phyloP scores from a whole-genome alignment of 1,140 invertebrate genomes.

The Coptotermes formosanus region DNA sequence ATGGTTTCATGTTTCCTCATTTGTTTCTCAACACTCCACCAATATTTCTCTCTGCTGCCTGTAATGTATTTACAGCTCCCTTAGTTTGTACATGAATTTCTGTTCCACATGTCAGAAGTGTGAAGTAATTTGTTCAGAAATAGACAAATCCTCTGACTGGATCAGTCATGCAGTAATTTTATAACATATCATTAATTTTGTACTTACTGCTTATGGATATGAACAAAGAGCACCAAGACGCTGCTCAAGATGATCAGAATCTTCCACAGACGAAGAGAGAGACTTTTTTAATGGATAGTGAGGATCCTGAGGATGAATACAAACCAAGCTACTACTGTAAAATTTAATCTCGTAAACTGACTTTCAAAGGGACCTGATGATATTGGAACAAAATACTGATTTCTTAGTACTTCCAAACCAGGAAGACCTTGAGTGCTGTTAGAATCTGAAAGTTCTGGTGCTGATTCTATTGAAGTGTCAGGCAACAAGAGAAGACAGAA shows the following conservation, averaged over 20 bases:
- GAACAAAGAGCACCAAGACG: conserved; percentile 42
- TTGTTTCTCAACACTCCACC: no score
- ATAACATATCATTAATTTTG: background rate
- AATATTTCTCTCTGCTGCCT: background rate
- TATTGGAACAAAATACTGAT: background rate
- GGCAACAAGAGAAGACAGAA: conserved; percentile 39
- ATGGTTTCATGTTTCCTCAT: no score
- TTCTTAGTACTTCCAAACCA: conserved; percentile 36
- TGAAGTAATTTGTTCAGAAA: no score
- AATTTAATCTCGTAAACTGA: background rate
- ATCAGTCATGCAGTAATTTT: no score
- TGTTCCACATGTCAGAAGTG: no score
- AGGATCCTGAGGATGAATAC: conserved; percentile 55
- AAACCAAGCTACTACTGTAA: conserved; percentile 47
- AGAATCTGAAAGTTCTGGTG: conserved; percentile 44
- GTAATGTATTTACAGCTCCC: background rate
- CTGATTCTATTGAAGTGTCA: conserved; percentile 45
- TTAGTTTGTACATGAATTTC: no score
- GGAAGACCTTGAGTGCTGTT: conserved; percentile 41
- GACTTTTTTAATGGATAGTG: conserved; percentile 40
- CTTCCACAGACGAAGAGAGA: conserved; percentile 36
- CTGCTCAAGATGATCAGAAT: conserved; percentile 32
- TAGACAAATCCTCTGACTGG: no score
- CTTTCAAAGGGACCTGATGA: background rate
- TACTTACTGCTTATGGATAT: conserved; percentile 36